Evolutionary conservation across 2,797 vertebrate genomes (phyloP).

Genomic region (Pipistrellus kuhlii): DNA sequence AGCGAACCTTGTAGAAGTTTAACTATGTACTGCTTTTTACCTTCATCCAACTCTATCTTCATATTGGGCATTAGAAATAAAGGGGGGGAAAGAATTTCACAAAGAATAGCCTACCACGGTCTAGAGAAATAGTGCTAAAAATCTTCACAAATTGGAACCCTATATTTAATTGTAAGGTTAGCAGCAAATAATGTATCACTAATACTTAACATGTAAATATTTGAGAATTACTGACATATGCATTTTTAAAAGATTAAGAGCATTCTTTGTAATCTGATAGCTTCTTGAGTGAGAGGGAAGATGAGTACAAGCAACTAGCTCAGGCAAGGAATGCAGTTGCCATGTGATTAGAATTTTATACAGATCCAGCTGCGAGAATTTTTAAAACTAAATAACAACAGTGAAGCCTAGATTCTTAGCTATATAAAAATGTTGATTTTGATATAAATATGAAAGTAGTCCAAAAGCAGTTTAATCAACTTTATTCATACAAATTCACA

Average conservation of each 20-base stretch:
- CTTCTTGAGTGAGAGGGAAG: constrained; percentile 11
- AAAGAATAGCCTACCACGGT: not conserved
- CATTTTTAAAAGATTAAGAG: not conserved
- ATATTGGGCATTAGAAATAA: not conserved
- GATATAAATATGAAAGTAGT: constrained; percentile 49
- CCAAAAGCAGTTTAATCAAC: constrained; percentile 58
- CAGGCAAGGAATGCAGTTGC: not conserved
- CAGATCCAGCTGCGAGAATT: not conserved
- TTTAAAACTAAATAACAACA: constrained; percentile 43
- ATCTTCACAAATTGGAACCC: not conserved
- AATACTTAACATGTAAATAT: constrained; percentile 49
- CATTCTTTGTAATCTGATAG: constrained; percentile 11
- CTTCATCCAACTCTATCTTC: not conserved
- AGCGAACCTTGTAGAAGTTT: not conserved
- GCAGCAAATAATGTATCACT: constrained; percentile 16
- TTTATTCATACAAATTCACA: constrained; percentile 55
- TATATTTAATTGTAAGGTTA: constrained; percentile 47
- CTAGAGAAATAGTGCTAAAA: not conserved
- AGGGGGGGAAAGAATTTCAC: constrained; percentile 24
- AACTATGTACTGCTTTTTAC: not conserved
- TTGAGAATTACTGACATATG: constrained; percentile 50
- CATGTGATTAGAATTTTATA: constrained; percentile 18
- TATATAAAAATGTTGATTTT: constrained; percentile 61
- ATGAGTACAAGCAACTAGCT: not conserved
- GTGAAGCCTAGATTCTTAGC: constrained; percentile 6